These are phyloP conservation scores for Drosophila fungiperda DNA, from an alignment of 2,888 invertebrate species.

Conservation along the genomic window DNA sequence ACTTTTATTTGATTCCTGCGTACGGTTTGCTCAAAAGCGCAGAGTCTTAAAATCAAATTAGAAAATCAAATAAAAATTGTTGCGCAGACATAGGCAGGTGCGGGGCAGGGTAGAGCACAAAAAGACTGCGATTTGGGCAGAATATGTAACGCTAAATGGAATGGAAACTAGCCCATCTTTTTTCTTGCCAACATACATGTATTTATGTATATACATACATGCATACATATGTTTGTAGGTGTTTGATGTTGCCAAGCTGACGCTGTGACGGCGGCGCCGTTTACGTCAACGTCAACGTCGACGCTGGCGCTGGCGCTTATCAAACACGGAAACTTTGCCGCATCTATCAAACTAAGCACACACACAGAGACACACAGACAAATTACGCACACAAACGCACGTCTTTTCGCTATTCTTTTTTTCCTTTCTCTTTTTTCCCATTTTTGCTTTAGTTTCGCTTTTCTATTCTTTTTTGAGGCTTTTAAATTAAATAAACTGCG, in stretches of 20 bases:
- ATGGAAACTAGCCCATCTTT: constrained; percentile 18
- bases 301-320: constrained; percentile 57
- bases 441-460: constrained; percentile 24
- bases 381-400: constrained; percentile 4
- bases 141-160: constrained; percentile 1
- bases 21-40: constrained; percentile 1
- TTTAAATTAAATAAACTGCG: constrained; percentile 49
- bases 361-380: neutral
- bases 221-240: constrained; percentile 3
- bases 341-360: constrained; percentile 53
- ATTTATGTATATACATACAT: neutral
- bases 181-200: constrained; percentile 10
- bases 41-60: constrained; percentile 62
- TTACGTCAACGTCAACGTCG: constrained; percentile 24
- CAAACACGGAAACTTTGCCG: constrained; percentile 74
- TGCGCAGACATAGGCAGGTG: constrained; percentile 26
- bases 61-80: constrained; percentile 71
- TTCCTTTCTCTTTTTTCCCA: constrained; percentile 1
- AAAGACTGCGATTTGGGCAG: no score
- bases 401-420: constrained; percentile 7
- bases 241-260: constrained; percentile 57
- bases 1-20: neutral
- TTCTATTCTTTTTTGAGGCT: constrained; percentile 23
- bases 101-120: neutral
- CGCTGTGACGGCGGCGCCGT: constrained; percentile 8